A percentile compares a stretch with the other conserved stretches of the same genome.
These are phyloP conservation scores for Hydropotes inermis DNA, from an alignment of 2,113 vertebrate species.

Conservation along the genomic window DNA sequence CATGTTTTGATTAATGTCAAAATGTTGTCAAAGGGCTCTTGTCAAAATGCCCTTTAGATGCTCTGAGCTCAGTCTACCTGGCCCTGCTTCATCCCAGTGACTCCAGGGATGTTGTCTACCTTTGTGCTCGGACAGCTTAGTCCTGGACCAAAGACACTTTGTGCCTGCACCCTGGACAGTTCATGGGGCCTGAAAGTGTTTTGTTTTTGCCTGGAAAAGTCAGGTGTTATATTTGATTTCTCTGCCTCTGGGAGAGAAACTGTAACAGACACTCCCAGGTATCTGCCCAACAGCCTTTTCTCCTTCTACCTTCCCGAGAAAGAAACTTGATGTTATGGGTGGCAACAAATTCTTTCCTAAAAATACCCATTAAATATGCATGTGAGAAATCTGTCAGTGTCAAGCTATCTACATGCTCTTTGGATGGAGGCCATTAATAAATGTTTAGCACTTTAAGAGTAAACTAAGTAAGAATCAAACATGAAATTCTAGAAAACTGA, in stretches of 20 bases:
- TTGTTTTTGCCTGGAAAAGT: background rate
- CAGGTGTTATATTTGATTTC: background rate
- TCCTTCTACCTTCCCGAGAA: background rate
- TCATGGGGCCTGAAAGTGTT: background rate
- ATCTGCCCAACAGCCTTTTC: background rate
- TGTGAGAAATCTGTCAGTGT: background rate
- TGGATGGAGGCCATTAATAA: background rate
- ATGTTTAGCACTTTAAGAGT: background rate
- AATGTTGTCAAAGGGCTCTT: background rate
- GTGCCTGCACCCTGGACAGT: background rate
- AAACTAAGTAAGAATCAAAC: background rate
- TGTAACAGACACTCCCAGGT: background rate
- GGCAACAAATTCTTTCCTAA: background rate
- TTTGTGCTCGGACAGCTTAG: background rate
- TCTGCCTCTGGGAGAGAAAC: background rate
- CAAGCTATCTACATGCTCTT: background rate
- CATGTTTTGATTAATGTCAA: background rate
- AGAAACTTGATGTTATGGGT: background rate
- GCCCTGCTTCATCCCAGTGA: background rate
- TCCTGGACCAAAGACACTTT: background rate
- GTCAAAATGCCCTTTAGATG: background rate
- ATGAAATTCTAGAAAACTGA: background rate
- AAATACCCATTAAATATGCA: background rate
- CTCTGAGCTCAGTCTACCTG: background rate
- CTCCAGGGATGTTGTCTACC: no score